Percentiles rank a stretch among this genome's conserved stretches.
Evolutionary conservation across 2,888 invertebrate species (phyloP).

Genomic region (Oligia fasciuncula): DNA sequence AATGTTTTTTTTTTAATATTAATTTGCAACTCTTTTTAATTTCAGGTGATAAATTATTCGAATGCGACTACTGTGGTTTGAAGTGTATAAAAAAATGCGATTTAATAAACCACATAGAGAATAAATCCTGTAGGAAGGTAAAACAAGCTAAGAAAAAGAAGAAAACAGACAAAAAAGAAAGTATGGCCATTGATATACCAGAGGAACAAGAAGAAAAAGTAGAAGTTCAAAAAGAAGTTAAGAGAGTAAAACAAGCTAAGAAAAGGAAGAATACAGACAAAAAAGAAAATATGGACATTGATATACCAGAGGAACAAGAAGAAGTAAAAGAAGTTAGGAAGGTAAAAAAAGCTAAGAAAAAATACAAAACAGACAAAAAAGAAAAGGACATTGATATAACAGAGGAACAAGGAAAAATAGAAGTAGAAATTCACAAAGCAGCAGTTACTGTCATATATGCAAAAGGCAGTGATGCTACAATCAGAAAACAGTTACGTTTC

Average conservation of each 20-base stretch:
- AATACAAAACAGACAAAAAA: neutral
- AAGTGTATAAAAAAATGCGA: conserved; percentile 64
- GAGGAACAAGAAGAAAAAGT: neutral
- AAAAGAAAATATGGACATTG: neutral
- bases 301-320: neutral
- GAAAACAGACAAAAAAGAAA: neutral
- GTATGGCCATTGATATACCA: neutral
- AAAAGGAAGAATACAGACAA: conserved; percentile 2
- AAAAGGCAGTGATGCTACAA: conserved; percentile 19
- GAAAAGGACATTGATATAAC: neutral
- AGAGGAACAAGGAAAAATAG: neutral
- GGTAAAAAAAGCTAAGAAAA: conserved; percentile 6
- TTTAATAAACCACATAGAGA: conserved; percentile 68
- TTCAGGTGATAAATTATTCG: conserved; percentile 74
- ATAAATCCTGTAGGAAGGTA: conserved; percentile 54
- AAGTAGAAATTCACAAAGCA: neutral
- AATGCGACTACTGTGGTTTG: conserved; percentile 73
- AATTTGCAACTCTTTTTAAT: conserved; percentile 7
- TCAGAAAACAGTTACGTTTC: conserved; percentile 49
- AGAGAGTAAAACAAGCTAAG: conserved; percentile 1
- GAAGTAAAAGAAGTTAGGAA: conserved; percentile 16
- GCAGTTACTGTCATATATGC: conserved; percentile 16
- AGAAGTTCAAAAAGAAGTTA: conserved; percentile 5
- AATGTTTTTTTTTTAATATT: conserved; percentile 2
- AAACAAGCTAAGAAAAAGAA: neutral